Evolutionary conservation across 2,888 invertebrate species (phyloP).

Genomic region (Pristionchus fissidentatus): DNA sequence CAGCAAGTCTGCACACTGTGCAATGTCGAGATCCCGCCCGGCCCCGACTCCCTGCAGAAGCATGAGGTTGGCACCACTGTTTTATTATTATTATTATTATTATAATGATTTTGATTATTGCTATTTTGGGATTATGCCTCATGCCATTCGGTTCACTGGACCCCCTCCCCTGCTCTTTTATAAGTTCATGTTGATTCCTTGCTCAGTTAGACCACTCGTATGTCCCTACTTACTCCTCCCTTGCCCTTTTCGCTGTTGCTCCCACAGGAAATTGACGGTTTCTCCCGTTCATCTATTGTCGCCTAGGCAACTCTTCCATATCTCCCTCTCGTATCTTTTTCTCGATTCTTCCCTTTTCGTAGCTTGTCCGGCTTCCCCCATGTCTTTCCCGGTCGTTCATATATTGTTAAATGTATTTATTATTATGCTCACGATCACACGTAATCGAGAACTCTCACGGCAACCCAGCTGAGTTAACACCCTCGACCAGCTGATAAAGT

Average conservation of each 20-base stretch:
- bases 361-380: neutral
- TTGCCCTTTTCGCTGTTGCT: constrained; percentile 14
- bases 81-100: no score
- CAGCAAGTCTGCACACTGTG: constrained; percentile 21
- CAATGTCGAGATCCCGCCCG: constrained; percentile 37
- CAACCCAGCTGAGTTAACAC: no score
- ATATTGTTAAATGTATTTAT: neutral
- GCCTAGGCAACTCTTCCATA: constrained; percentile 22
- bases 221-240: neutral
- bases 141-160: no score
- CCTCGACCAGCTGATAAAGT: no score
- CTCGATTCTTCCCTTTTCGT: neutral
- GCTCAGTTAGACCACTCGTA: neutral
- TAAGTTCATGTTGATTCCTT: neutral
- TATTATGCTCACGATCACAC: no score
- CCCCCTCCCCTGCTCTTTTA: no score
- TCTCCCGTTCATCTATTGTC: neutral
- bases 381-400: neutral
- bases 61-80: neutral
- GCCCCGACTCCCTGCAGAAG: constrained; percentile 16
- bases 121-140: no score
- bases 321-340: neutral
- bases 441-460: no score
- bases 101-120: no score
- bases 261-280: constrained; percentile 2